phyloP scores from a whole-genome alignment of 2,113 vertebrate genomes.

The Apteryx owenii region DNA sequence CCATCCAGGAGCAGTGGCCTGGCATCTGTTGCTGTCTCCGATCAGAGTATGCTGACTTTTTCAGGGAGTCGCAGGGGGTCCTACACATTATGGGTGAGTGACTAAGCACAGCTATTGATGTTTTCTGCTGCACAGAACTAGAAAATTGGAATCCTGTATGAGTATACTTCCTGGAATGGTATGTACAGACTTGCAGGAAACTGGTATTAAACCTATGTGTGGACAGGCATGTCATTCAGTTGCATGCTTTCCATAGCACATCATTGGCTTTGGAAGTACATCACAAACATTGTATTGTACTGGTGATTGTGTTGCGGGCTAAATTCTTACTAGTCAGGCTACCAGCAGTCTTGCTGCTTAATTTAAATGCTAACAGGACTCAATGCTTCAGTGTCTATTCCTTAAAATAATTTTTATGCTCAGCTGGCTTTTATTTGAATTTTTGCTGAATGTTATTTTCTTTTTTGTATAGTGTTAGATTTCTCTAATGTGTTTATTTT shows the following conservation, averaged over 20 bases:
- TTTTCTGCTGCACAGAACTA: neutral
- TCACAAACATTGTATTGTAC: neutral
- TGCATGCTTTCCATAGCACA: neutral
- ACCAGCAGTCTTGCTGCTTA: neutral
- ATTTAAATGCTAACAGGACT: neutral
- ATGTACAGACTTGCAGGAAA: neutral
- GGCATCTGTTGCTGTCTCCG: constrained; percentile 71
- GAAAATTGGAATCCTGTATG: neutral
- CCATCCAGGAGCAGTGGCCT: constrained; percentile 71
- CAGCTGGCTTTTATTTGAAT: neutral
- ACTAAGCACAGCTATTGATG: accelerated
- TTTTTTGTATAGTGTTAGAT: neutral
- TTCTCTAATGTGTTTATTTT: neutral
- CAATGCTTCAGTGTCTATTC: neutral
- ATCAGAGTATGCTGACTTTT: constrained; percentile 61
- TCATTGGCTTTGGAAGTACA: neutral
- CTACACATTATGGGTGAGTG: constrained; percentile 87
- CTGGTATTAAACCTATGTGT: neutral
- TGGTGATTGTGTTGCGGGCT: neutral
- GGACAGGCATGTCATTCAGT: neutral
- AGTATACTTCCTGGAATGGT: neutral
- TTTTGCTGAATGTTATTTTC: neutral
- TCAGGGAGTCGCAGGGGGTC: constrained; percentile 71
- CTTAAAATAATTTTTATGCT: neutral
- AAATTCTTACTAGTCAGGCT: neutral